These are phyloP conservation scores for Phoronis australis DNA, from an alignment of 2,888 invertebrate species.

Conservation along the genomic window DNA sequence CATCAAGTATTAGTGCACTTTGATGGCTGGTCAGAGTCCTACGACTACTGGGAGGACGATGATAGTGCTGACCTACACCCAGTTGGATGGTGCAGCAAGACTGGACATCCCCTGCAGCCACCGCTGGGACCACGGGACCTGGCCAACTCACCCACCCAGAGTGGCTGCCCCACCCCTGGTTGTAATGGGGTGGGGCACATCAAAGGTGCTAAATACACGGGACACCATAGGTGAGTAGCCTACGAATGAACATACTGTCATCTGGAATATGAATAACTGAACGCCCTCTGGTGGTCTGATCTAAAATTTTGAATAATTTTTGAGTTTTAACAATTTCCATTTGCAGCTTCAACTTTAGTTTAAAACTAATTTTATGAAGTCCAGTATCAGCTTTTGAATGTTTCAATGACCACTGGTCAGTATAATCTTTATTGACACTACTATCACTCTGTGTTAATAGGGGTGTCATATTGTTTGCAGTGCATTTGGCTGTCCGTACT, in stretches of 20 bases:
- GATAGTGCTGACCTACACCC: slow-evolving; percentile 87
- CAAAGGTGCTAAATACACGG: slow-evolving; percentile 69
- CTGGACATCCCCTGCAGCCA: slow-evolving; percentile 78
- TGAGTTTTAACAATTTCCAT: too few relatives aligned
- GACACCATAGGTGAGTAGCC: slow-evolving; percentile 49
- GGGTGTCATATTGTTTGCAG: slow-evolving; percentile 37
- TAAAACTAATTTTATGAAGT: too few relatives aligned
- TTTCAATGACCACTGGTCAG: too few relatives aligned
- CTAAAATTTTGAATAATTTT: too few relatives aligned
- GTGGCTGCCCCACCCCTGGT: slow-evolving; percentile 72
- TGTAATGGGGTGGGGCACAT: slow-evolving; percentile 87
- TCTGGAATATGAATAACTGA: too few relatives aligned
- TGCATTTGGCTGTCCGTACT: slow-evolving; percentile 55
- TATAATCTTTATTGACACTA: too few relatives aligned
- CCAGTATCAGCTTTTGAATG: too few relatives aligned
- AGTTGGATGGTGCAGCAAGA: slow-evolving; percentile 83
- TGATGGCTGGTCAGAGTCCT: slow-evolving; percentile 81
- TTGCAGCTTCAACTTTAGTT: too few relatives aligned
- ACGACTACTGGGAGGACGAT: slow-evolving; percentile 85
- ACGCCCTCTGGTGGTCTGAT: too few relatives aligned
- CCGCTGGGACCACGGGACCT: slow-evolving; percentile 69
- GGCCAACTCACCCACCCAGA: slow-evolving; percentile 57
- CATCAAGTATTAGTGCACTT: slow-evolving; percentile 74
- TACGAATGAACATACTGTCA: too few relatives aligned
- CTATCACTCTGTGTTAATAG: too few relatives aligned